Base-by-base conservation (phyloP, 2,797 vertebrate species). In the Phoebastria nigripes region DNA sequence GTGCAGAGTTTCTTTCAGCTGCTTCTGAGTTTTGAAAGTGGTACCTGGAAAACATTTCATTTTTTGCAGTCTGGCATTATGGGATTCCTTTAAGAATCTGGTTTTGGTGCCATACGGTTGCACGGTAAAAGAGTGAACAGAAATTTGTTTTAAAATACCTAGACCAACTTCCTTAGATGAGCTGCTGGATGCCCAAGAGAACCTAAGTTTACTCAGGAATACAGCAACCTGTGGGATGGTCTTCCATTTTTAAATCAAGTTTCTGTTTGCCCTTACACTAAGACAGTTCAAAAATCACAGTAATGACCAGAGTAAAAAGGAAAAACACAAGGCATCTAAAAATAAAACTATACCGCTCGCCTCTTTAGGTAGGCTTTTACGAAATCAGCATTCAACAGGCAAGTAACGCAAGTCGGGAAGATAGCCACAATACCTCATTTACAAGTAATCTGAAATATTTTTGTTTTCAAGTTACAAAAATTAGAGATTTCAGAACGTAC, bases 1-100 rank as follows among this genome's bases (percentile, higher is more conserved):
- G 98, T 97, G 98, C 97, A 98, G 98, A 97, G 97, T 97, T 97
- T 98, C 98, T 97, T 98, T 98, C 98, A 97, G 97, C 96, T 98
- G 98, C 98, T 98, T 98, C 98, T 98, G 98, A 97, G 98, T 94
- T 98, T 98, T 98, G 98, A 98, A 98, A 97, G 98, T 98, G 96
- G 98, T 97, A 98, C 98, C 98, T 98, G 98, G 98, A 98, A 98
- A 98, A 98, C 97, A 98, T 97, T 96, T 97, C 94, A 95, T 79
- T 61, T 87, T 97, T 97, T 93, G 97, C 96, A 97, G 79, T 94
- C 97, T 95, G 97, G 96, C 90, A 92, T 94, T 84, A 96, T 11
- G 96, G 97, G 96, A 95, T 89, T 94, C 95, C 94, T 88, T 78
- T 86, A 90, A 96, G 89, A 95, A 73, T 95, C 93, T 96, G 97